Evolutionary conservation across 2,888 invertebrate species (phyloP).

Genomic region (Coelopa pilipes): DNA sequence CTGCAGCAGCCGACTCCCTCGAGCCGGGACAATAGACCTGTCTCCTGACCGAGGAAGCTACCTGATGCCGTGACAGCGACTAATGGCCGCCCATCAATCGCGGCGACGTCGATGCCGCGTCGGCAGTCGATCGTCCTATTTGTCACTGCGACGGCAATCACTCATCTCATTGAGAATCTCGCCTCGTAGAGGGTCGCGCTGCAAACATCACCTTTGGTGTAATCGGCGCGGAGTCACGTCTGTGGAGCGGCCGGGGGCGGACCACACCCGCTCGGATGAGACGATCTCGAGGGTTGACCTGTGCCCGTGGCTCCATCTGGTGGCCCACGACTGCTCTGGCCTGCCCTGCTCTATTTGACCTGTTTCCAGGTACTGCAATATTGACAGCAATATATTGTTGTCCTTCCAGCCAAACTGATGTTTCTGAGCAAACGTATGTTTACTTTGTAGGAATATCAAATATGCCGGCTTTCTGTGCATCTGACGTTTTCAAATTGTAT

Average conservation of each 20-base stretch:
- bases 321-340: too few relatives aligned
- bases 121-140: constrained; percentile 16
- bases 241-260: not conserved
- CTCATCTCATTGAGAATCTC: constrained; percentile 8
- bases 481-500: too few relatives aligned
- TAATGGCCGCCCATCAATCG: constrained; percentile 29
- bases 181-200: not conserved
- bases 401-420: too few relatives aligned
- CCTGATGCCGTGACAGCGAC: constrained; percentile 28
- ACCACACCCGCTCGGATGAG: not conserved
- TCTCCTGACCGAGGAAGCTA: constrained; percentile 27
- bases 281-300: too few relatives aligned
- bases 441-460: too few relatives aligned
- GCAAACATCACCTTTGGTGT: constrained; percentile 17
- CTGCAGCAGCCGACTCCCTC: too few relatives aligned
- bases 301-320: too few relatives aligned
- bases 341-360: too few relatives aligned
- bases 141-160: constrained; percentile 19
- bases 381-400: too few relatives aligned
- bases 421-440: too few relatives aligned
- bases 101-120: not conserved
- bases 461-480: too few relatives aligned
- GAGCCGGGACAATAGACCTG: not conserved
- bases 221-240: constrained; percentile 24
- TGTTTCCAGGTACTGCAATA: not conserved